Percentiles rank a stretch among this genome's conserved stretches.
phyloP scores from a whole-genome alignment of 2,113 vertebrate genomes.

The Hippocampus zosterae region DNA sequence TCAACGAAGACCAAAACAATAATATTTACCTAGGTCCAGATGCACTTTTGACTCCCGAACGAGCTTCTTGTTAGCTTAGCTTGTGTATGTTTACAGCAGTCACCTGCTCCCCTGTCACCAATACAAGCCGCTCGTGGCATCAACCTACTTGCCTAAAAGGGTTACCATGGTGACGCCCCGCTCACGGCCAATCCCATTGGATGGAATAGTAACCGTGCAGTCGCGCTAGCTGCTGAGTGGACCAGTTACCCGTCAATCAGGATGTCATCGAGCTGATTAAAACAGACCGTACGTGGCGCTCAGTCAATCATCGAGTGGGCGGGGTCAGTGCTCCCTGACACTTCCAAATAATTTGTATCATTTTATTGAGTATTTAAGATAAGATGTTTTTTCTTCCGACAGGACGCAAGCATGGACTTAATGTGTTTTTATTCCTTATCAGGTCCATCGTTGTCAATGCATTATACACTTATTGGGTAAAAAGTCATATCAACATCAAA shows the following conservation, averaged over 20 bases:
- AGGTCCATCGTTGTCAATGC: no score
- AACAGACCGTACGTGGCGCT: slow-evolving; percentile 70
- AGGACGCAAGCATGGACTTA: not conserved
- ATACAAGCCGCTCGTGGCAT: slow-evolving; percentile 16
- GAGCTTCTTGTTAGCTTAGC: slow-evolving; percentile 9
- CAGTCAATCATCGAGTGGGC: slow-evolving; percentile 7
- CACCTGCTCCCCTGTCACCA: slow-evolving; percentile 16
- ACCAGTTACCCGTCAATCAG: slow-evolving; percentile 35
- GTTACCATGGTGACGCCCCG: slow-evolving; percentile 60
- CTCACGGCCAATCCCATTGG: slow-evolving; percentile 45
- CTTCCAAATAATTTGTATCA: not conserved
- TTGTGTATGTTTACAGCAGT: slow-evolving; percentile 44
- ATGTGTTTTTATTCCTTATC: no score
- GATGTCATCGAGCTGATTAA: slow-evolving; percentile 1
- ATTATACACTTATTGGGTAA: no score
- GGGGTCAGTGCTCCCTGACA: slow-evolving; percentile 15
- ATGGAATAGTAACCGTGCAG: not conserved
- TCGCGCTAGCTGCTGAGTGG: slow-evolving; percentile 61
- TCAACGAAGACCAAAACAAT: not conserved
- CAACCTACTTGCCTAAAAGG: slow-evolving; percentile 24
- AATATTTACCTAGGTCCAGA: slow-evolving; percentile 2
- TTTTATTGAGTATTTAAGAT: not conserved
- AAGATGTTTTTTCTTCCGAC: not conserved
- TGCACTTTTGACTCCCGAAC: not conserved
- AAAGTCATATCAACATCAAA: no score